Evolutionary conservation across 2,888 invertebrate species (phyloP).

Genomic region (Imbricaverruca yamaguchii): DNA sequence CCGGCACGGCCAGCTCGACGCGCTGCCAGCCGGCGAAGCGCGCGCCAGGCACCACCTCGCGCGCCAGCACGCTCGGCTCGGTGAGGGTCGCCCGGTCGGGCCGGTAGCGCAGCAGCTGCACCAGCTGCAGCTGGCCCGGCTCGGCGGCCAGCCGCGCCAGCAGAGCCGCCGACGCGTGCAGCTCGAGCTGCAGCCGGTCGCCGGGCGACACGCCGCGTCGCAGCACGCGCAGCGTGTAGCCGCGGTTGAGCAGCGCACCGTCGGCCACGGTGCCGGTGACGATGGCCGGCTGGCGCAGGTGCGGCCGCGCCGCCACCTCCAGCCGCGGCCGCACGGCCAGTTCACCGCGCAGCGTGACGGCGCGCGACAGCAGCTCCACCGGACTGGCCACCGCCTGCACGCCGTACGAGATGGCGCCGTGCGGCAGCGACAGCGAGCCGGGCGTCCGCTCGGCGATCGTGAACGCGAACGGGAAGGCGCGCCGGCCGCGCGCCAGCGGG

Average conservation of each 20-base stretch:
- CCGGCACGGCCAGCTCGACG: conserved; percentile 38
- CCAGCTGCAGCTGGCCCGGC: not conserved
- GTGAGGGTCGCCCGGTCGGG: not conserved
- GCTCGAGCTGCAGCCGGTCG: not conserved
- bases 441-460: not conserved
- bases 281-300: not conserved
- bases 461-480: conserved; percentile 4
- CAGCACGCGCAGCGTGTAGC: conserved; percentile 15
- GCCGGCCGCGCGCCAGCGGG: not conserved
- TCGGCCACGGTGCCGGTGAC: conserved; percentile 7
- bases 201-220: not conserved
- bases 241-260: not conserved
- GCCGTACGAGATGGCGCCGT: not conserved
- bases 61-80: not conserved
- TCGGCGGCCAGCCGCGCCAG: conserved; percentile 1
- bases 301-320: not conserved
- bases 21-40: conserved; percentile 47
- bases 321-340: conserved; percentile 8
- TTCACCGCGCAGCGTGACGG: not conserved
- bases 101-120: conserved; percentile 2
- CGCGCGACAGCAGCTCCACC: conserved; percentile 3
- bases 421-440: not conserved
- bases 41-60: conserved; percentile 7
- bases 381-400: not conserved
- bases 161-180: conserved; percentile 17